phyloP scores from a whole-genome alignment of 1,140 invertebrate species.

The Leptoteleia sp. region DNA sequence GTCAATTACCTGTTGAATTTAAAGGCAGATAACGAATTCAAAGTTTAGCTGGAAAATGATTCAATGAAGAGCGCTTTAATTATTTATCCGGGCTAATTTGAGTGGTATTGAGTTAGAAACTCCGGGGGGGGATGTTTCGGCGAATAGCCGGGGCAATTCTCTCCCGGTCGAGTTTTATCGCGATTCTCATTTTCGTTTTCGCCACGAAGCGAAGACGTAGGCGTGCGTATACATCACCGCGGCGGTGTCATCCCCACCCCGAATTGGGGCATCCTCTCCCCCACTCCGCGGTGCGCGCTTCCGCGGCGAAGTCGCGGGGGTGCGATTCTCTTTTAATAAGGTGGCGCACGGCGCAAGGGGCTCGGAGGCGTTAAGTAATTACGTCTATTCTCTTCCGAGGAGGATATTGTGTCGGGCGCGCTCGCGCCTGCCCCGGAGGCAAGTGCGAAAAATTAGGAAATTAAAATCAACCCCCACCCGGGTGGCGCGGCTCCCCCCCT shows the following conservation, averaged over 20 bases:
- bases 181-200: conserved; percentile 70
- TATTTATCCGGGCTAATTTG: conserved; percentile 64
- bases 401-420: conserved; percentile 75
- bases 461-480: conserved; percentile 79
- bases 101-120: conserved; percentile 63
- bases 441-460: conserved; percentile 80
- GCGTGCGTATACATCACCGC: conserved; percentile 53
- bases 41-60: conserved; percentile 58
- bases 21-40: conserved; percentile 56
- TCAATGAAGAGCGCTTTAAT: conserved; percentile 64
- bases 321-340: conserved; percentile 81
- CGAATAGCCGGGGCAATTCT: conserved; percentile 49
- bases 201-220: conserved; percentile 44
- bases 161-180: conserved; percentile 63
- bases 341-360: conserved; percentile 70
- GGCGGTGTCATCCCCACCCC: conserved; percentile 54
- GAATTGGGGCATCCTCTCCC: no score
- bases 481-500: background rate
- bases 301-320: conserved; percentile 70
- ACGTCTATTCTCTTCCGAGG: conserved; percentile 80
- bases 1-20: conserved; percentile 65
- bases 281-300: no score
- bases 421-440: conserved; percentile 58
- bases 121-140: conserved; percentile 54
- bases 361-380: conserved; percentile 81